Evolutionary conservation across 2,797 vertebrate genomes (phyloP).

Genomic region (Manis pentadactyla): DNA sequence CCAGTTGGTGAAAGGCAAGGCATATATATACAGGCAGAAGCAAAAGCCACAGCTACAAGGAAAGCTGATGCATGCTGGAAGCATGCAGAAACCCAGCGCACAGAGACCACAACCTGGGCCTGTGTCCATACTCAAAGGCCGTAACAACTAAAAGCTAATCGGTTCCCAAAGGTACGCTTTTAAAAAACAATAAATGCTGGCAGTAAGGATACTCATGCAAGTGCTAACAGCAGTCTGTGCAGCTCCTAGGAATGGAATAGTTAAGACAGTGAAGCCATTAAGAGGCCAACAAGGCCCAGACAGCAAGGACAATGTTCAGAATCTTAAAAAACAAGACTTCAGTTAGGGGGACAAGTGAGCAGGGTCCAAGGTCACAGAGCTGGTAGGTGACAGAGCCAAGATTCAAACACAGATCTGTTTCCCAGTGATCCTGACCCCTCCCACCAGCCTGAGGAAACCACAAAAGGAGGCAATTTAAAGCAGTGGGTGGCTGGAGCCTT

Average conservation of each 20-base stretch:
- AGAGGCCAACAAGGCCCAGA: not conserved
- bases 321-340: not conserved
- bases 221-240: not conserved
- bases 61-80: slow-evolving; percentile 14
- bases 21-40: not conserved
- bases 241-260: not conserved
- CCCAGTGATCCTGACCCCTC: not conserved
- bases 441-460: not conserved
- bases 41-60: not conserved
- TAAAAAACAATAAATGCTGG: slow-evolving; percentile 32
- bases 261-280: not conserved
- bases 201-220: not conserved
- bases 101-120: slow-evolving; percentile 36
- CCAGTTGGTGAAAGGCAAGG: not conserved
- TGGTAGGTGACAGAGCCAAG: not conserved
- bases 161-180: slow-evolving; percentile 47
- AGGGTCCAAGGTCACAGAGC: not conserved
- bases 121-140: slow-evolving; percentile 34
- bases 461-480: not conserved
- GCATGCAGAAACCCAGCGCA: not conserved
- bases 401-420: slow-evolving; percentile 9
- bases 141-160: slow-evolving; percentile 56
- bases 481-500: not conserved
- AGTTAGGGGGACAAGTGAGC: not conserved
- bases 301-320: not conserved